Percentiles rank a stretch among this genome's conserved stretches.
phyloP scores from a whole-genome alignment of 2,113 vertebrate species.

The Nestor notabilis region DNA sequence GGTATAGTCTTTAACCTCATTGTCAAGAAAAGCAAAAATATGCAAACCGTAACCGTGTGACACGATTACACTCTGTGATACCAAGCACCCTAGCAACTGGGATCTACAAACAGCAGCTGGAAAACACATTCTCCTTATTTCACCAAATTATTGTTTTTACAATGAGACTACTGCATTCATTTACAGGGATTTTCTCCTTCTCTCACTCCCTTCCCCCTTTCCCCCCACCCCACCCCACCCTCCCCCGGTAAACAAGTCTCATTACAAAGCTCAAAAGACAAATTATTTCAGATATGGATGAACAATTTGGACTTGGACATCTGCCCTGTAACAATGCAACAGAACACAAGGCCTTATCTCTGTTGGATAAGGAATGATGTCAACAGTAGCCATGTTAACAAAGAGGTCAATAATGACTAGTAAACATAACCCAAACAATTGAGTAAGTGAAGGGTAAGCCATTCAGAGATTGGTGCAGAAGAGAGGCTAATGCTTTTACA shows the following conservation, averaged over 20 bases:
- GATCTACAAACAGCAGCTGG: conserved; percentile 59
- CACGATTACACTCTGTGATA: neutral
- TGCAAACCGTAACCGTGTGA: conserved; percentile 6
- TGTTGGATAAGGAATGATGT: conserved; percentile 53
- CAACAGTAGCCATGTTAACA: conserved; percentile 66
- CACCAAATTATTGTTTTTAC: neutral
- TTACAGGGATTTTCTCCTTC: neutral
- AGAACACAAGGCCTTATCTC: conserved; percentile 61
- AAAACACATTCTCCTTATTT: conserved; percentile 38
- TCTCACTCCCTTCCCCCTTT: no score
- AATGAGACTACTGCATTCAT: neutral
- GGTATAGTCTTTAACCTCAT: conserved; percentile 19
- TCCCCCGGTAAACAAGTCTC: conserved; percentile 2
- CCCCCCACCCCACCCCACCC: no score
- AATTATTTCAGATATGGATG: conserved; percentile 40
- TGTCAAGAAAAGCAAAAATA: conserved; percentile 56
- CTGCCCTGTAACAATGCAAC: conserved; percentile 26
- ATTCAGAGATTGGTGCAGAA: neutral
- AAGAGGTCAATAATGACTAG: conserved; percentile 59
- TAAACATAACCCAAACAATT: conserved; percentile 60
- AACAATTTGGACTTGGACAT: conserved; percentile 42
- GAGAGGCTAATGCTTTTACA: neutral
- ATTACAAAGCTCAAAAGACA: conserved; percentile 41
- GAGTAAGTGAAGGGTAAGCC: conserved; percentile 23
- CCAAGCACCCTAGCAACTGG: conserved; percentile 52